Conservation (phyloP, 2,888 invertebrate species). For the Apodemia arnacis region DNA sequence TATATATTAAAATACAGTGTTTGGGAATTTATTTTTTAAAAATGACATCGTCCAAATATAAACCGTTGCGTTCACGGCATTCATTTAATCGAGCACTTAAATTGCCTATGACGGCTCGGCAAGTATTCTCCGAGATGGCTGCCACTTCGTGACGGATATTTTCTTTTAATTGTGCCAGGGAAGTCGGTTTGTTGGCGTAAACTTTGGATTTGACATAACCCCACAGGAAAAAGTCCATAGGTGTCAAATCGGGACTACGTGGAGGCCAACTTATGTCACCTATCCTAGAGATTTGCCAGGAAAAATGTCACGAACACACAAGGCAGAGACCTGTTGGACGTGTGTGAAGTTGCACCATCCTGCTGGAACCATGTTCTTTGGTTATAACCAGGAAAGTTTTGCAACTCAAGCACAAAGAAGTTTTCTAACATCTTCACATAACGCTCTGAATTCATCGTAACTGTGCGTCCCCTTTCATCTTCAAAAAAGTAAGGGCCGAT, state of each 20-base stretch:
- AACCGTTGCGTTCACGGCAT: too few species aligned
- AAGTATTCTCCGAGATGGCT: too few species aligned
- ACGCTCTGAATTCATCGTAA: slow-evolving; percentile 55
- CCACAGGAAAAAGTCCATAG: slow-evolving; percentile 35
- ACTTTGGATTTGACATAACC: slow-evolving; percentile 47
- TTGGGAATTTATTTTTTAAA: too few species aligned
- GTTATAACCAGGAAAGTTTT: slow-evolving; percentile 74
- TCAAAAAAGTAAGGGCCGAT: slow-evolving; percentile 83
- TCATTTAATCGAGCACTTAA: too few species aligned
- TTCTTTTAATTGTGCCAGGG: neutral
- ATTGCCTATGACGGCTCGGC: too few species aligned
- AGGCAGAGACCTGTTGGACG: slow-evolving; percentile 51
- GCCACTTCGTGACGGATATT: neutral
- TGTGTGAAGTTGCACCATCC: slow-evolving; percentile 62
- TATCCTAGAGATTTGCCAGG: slow-evolving; percentile 91
- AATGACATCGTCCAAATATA: too few species aligned
- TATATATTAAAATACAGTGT: too few species aligned
- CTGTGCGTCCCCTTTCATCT: slow-evolving; percentile 53
- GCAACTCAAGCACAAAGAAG: slow-evolving; percentile 64
- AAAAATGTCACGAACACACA: slow-evolving; percentile 83
- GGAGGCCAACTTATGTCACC: slow-evolving; percentile 42
- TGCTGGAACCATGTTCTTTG: slow-evolving; percentile 75
- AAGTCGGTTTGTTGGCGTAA: slow-evolving; percentile 36
- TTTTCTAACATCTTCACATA: slow-evolving; percentile 62
- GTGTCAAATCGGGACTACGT: slow-evolving; percentile 47